Base-by-base conservation (phyloP, 2,888 invertebrate genomes). In the Scaptomyza cyrtandrae region DNA sequence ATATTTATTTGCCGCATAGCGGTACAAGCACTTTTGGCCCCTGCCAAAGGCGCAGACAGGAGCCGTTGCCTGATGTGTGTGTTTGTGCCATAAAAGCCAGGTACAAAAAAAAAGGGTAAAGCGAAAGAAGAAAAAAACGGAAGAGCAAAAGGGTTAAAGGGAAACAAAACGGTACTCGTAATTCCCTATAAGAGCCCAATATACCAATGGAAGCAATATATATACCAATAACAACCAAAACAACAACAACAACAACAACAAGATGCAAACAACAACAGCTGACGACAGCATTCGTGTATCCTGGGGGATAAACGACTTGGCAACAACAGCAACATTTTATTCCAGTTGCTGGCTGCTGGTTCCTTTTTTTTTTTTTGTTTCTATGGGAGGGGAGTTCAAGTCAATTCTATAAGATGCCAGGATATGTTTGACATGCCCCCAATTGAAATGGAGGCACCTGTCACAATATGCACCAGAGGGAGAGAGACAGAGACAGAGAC, bases 1-100 rank as follows among this genome's bases (percentile, higher is more conserved):
- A 68, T 76, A 68, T 76, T 75, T 75, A 76, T 68, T 67, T 76
- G 68, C 63, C 76, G 68, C 87, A 76, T 71, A 72, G 86, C 75
- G 77, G 78, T 83, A 69, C 68, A 83, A 74, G 70, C 69, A 80
- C 39, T 83, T 85, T 79, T 45, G 59, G 61, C 50, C 54, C 57
- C 55, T 52, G 67, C 39, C 50, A 29, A 41, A 66, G 33, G 33
- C 39, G 14, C 53, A 44, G n/a, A 2, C 44, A 45, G 43, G 24
- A 44, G 31, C 45, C 58, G 46, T 41, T 43, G 58, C 41, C 19
- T n/a, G n/a, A 35, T 13, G 44, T 14, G 49, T 16, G 43, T 10
- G 27, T 3, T 29, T 33, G 35, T 10, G 48, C 48, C 44, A 27
- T 39, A 29, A 59, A 48, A 29, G 27, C n/a, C 44, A 44, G 58